Base-by-base conservation (phyloP, 2,797 vertebrate genomes). In the Diglossa cyanea region DNA sequence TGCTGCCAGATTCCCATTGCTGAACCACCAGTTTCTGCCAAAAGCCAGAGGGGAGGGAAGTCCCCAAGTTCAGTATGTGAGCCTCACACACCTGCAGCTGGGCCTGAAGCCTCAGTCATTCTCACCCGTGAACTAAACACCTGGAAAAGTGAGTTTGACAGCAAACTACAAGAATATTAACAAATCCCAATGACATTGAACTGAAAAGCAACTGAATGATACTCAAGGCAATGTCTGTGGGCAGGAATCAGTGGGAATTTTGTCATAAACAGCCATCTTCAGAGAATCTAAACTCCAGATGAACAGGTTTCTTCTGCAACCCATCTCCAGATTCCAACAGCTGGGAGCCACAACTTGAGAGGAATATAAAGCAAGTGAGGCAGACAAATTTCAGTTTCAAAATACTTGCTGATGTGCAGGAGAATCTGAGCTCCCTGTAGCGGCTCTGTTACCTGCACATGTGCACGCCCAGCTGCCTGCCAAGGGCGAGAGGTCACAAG, bases 401-500 rank as follows among this genome's bases (percentile, higher is more conserved):
- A 80, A 37, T 21, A 12, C 19, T 13, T 5, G 3, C 0, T 3
- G 30, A 70, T 17, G 9, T 37, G 23, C 39, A 73, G 9, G 25
- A 71, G 39, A 60, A 30, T 2, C 45, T 0, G 1, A 44, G 13
- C 25, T 19, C 51, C 42, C 31, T 8, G 11, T 2, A 39, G 45
- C 44, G 66, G 11, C 24, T 24, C 25, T 45, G n/a, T 39, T 26
- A 76, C 20, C 39, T 21, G 35, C 10, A 45, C 6, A 4, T 5
- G 13, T 17, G 30, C 7, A 7, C 0, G 2, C 5, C 21, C n/a
- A 82, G 24, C 35, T 31, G 9, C 40, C 31, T 13, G 31, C 8
- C 62, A 37, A 31, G 25, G 20, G 12, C 17, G n/a, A 53, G 37
- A 68, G 25, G 7, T 39, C 28, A 51, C 17, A 47, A 65, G 50